phyloP scores from a whole-genome alignment of 2,797 vertebrate species.

The Anas acuta region DNA sequence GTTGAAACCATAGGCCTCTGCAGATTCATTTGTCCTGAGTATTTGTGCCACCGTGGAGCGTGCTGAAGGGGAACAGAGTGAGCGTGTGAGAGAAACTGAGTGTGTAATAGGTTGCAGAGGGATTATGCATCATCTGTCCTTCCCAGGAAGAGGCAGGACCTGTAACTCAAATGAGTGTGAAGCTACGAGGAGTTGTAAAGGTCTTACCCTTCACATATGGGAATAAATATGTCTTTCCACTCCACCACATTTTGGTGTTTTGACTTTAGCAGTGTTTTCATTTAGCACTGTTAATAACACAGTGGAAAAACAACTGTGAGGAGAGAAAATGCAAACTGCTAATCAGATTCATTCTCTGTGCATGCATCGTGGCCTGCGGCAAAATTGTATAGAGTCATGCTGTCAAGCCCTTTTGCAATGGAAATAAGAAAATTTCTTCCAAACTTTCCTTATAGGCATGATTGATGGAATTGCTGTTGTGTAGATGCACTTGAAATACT shows the following conservation, averaged over 20 bases:
- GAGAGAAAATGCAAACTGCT: slow-evolving; percentile 3
- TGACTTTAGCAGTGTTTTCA: background rate
- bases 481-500: background rate
- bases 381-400: background rate
- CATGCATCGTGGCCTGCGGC: background rate
- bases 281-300: background rate
- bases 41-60: background rate
- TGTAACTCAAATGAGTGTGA: background rate
- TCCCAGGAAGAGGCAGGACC: background rate
- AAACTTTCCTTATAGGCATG: background rate
- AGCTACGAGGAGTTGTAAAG: background rate
- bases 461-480: background rate
- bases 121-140: slow-evolving; percentile 1
- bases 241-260: background rate
- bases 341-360: background rate
- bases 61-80: background rate
- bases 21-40: background rate
- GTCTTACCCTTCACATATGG: background rate
- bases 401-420: background rate
- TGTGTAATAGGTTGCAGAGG: background rate
- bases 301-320: background rate
- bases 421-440: background rate
- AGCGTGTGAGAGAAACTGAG: background rate
- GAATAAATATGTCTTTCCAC: background rate
- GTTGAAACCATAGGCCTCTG: background rate